Conservation (phyloP, 2,888 invertebrate species). For the Leucozona laternaria region DNA sequence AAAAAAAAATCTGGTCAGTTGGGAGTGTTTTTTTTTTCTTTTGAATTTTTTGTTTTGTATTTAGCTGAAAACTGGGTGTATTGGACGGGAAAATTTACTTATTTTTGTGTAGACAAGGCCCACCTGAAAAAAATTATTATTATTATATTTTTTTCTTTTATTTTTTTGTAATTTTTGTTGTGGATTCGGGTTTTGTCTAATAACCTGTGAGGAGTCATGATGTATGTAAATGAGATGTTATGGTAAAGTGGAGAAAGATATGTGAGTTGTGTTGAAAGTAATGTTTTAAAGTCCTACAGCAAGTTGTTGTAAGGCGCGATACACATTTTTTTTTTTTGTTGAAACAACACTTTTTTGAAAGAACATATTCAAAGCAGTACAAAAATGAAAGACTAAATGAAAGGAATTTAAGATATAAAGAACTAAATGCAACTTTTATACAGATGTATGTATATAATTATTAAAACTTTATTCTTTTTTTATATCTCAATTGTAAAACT, state of each 20-base stretch:
- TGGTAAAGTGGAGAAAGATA: conserved; percentile 32
- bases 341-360: too few relatives aligned
- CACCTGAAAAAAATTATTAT: conserved; percentile 60
- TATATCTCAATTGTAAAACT: too few relatives aligned
- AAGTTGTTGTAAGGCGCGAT: not conserved
- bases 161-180: not conserved
- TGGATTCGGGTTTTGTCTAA: conserved; percentile 27
- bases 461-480: too few relatives aligned
- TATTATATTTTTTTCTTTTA: not conserved
- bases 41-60: conserved; percentile 14
- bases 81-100: conserved; percentile 52
- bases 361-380: too few relatives aligned
- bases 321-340: not conserved
- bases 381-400: too few relatives aligned
- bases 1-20: conserved; percentile 23
- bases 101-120: conserved; percentile 40
- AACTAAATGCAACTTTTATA: too few relatives aligned
- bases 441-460: too few relatives aligned
- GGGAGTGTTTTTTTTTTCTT: conserved; percentile 5
- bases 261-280: conserved; percentile 10
- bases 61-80: conserved; percentile 50
- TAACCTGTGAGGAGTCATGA: conserved; percentile 18
- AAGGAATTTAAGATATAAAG: too few relatives aligned
- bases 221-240: conserved; percentile 35
- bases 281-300: not conserved